Conservation (phyloP, 2,888 invertebrate genomes). For the Allygus modestus region DNA sequence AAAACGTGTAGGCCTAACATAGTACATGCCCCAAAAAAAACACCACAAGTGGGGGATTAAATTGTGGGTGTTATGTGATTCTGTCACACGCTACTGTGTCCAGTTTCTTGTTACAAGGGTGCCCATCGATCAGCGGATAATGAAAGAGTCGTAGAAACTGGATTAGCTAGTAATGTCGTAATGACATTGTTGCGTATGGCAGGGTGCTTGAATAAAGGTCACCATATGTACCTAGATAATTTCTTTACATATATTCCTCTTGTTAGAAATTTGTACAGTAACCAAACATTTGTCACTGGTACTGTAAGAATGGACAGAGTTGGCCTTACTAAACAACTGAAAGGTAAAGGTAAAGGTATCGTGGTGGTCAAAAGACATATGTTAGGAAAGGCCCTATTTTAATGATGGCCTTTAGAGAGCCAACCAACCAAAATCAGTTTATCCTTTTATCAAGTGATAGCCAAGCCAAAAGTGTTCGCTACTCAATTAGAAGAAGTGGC, state of each 20-base stretch:
- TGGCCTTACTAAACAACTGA: constrained; percentile 33
- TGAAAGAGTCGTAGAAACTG: constrained; percentile 49
- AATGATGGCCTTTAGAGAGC: constrained; percentile 51
- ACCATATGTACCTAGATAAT: constrained; percentile 57
- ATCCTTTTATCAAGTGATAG: constrained; percentile 48
- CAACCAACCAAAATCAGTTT: constrained; percentile 46
- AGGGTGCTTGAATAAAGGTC: constrained; percentile 52
- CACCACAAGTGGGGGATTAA: constrained; percentile 61
- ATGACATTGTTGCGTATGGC: constrained; percentile 44
- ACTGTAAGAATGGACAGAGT: constrained; percentile 55
- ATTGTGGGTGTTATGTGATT: constrained; percentile 60
- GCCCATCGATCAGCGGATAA: constrained; percentile 21
- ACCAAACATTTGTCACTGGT: constrained; percentile 53
- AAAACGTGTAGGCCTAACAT: constrained; percentile 32
- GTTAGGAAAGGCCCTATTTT: constrained; percentile 57
- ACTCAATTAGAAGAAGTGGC: constrained; percentile 42
- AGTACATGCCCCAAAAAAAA: constrained; percentile 57
- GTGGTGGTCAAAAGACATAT: constrained; percentile 48
- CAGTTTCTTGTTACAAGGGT: constrained; percentile 58
- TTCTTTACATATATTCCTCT: constrained; percentile 54
- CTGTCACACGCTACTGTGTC: constrained; percentile 58
- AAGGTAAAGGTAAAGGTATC: constrained; percentile 44
- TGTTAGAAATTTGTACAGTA: constrained; percentile 33
- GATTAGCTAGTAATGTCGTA: constrained; percentile 52
- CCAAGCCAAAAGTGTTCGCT: constrained; percentile 16